Evolutionary conservation across 2,113 vertebrate genomes (phyloP), one percentile per base, ranked within the genome.

Genomic region (Tachysurus vachellii): DNA sequence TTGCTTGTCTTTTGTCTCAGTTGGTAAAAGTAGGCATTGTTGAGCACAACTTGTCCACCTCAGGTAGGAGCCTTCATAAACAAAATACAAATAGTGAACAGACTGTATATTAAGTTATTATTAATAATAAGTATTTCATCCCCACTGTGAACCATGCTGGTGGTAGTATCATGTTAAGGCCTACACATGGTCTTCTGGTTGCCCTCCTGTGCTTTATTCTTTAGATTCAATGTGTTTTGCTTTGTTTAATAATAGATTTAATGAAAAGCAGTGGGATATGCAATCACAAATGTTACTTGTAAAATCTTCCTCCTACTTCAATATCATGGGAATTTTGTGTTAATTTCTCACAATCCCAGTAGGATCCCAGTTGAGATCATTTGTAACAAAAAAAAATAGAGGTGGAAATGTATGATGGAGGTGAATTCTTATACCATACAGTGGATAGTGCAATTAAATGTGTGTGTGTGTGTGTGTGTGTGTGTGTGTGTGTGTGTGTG

Each of bases 21-120:
- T 80, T 92, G 88, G 97, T 98, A 64, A 97, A 98, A 93, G 97
- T 98, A 86, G 97, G 97, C 42, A 95, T 98, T 73, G 97, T 98
- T 89, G 97, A 98, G 80, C 97, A 98, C 90, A 97, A 95, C 88
- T 95, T 97, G 85, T 96, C 95, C 0, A 95, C 96, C 16, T 96
- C 95, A 0, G 94, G 95, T 96, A 91, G 88, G 93, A 59, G 59
- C 8, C 61, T 75, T 5, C 11, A 53, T 82, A 44, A 16, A 83
- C 36, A 59, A 9, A 66, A 61, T 31, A 75, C 56, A 62, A 75
- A 62, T 5, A 62, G 11, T 73, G 62, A 10, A 54, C 14, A 19
- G 8, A 47, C 12, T 56, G 2, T 59, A 47, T 17, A 59, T 54
- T 44, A 56, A 56, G 16, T 53, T 76, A 50, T 53, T 76, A 50